phyloP scores from a whole-genome alignment of 2,888 invertebrate species.

The Macrophya annulata region DNA sequence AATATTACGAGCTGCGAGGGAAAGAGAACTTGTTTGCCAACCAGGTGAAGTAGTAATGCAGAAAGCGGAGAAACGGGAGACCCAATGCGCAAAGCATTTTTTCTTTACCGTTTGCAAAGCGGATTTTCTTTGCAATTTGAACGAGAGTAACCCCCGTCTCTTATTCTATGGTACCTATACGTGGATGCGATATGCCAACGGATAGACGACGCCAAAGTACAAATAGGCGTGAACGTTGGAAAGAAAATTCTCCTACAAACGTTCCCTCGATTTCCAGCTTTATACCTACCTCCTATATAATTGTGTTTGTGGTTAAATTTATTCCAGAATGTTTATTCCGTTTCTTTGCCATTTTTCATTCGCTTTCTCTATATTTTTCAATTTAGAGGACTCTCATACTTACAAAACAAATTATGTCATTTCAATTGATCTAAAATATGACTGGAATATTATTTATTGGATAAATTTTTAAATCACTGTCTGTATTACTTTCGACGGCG shows the following conservation, averaged over 20 bases:
- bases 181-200: slow-evolving; percentile 4
- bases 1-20: slow-evolving; percentile 29
- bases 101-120: slow-evolving; percentile 56
- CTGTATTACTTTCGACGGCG: background rate
- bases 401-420: background rate
- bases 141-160: slow-evolving; percentile 43
- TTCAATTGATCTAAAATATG: background rate
- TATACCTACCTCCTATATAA: background rate
- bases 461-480: background rate
- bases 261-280: background rate
- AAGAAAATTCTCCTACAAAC: background rate
- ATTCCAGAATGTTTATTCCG: background rate
- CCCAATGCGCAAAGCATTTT: slow-evolving; percentile 40
- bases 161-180: background rate
- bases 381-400: background rate
- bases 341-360: background rate
- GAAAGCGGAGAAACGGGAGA: slow-evolving; percentile 62
- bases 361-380: background rate
- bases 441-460: background rate
- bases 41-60: slow-evolving; percentile 64
- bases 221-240: slow-evolving; percentile 3
- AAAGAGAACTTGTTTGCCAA: slow-evolving; percentile 54
- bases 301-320: background rate
- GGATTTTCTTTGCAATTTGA: slow-evolving; percentile 59
- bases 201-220: slow-evolving; percentile 10